These are phyloP conservation scores for Thereva nobilitata DNA, from an alignment of 2,888 invertebrate species.

Conservation along the genomic window DNA sequence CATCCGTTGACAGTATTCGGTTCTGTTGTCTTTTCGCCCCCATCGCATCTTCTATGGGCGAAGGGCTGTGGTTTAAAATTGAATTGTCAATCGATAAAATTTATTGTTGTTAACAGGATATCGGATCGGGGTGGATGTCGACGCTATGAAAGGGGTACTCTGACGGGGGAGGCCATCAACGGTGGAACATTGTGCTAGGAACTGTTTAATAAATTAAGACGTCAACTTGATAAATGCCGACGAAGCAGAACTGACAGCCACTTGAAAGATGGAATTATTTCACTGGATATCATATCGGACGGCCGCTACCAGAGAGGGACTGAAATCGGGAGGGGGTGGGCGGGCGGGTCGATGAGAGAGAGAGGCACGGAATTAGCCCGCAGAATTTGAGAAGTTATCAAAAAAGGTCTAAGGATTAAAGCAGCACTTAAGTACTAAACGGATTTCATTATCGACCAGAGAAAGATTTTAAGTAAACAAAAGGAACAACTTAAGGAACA, in stretches of 20 bases:
- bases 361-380: too few species aligned
- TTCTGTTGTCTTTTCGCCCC: constrained; percentile 12
- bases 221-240: constrained; percentile 33
- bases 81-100: constrained; percentile 37
- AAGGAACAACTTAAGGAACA: too few species aligned
- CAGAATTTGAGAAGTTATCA: too few species aligned
- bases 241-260: constrained; percentile 1
- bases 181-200: constrained; percentile 25
- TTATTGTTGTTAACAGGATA: constrained; percentile 37
- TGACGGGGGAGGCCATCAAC: constrained; percentile 11
- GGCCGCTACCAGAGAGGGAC: too few species aligned
- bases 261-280: not conserved
- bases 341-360: too few species aligned
- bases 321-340: too few species aligned
- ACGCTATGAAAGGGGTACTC: constrained; percentile 2
- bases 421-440: too few species aligned
- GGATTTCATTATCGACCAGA: too few species aligned
- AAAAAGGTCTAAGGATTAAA: too few species aligned
- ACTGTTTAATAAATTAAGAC: constrained; percentile 36
- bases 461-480: too few species aligned
- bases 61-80: constrained; percentile 34
- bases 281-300: too few species aligned
- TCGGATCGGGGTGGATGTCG: constrained; percentile 8
- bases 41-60: constrained; percentile 11
- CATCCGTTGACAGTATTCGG: not conserved